phyloP scores from a whole-genome alignment of 2,888 invertebrate genomes.

The Pediacus dermestoides region DNA sequence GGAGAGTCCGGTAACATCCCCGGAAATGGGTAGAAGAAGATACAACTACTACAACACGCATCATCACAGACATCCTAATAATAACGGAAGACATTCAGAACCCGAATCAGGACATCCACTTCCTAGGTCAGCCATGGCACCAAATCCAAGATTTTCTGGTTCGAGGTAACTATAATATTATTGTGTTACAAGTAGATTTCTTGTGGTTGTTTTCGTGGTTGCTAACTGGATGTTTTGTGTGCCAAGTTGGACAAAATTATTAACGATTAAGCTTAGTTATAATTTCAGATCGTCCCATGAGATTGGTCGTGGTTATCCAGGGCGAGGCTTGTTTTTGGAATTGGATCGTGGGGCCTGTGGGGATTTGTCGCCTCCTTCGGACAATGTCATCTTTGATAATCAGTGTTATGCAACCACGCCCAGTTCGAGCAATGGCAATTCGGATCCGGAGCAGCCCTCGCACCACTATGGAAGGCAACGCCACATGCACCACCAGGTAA shows the following conservation, averaged over 20 bases:
- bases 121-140: slow-evolving; percentile 57
- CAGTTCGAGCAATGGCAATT: slow-evolving; percentile 89
- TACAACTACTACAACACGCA: slow-evolving; percentile 67
- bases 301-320: slow-evolving; percentile 68
- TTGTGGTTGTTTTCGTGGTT: too few relatives aligned
- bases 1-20: slow-evolving; percentile 86
- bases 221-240: slow-evolving; percentile 9
- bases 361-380: slow-evolving; percentile 80
- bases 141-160: slow-evolving; percentile 63
- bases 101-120: slow-evolving; percentile 54
- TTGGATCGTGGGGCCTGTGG: slow-evolving; percentile 64
- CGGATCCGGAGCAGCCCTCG: slow-evolving; percentile 74
- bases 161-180: slow-evolving; percentile 53
- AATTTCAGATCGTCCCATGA: slow-evolving; percentile 65
- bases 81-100: slow-evolving; percentile 50
- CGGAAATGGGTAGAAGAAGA: slow-evolving; percentile 81
- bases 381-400: slow-evolving; percentile 92
- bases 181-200: not conserved
- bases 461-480: slow-evolving; percentile 59
- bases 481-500: slow-evolving; percentile 64
- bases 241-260: slow-evolving; percentile 3
- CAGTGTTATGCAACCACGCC: slow-evolving; percentile 94
- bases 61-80: slow-evolving; percentile 60
- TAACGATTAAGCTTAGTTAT: slow-evolving; percentile 17
- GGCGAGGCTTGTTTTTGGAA: slow-evolving; percentile 73